Conservation (phyloP, 2,113 vertebrate species). For the Elephantulus edwardii region DNA sequence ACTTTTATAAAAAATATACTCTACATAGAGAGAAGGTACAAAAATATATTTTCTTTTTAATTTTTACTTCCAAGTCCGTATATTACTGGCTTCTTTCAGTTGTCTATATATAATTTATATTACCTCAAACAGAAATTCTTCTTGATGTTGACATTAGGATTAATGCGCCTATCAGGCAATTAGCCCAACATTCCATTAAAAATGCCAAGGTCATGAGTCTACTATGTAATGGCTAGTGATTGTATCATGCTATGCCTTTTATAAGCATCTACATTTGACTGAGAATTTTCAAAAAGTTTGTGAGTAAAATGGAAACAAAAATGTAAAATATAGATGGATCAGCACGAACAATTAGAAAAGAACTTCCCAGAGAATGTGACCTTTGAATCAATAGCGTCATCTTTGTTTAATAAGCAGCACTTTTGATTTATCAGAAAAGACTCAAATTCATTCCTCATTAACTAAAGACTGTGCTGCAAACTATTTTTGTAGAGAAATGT, state of each 20-base stretch:
- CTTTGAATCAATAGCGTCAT: slow-evolving; percentile 69
- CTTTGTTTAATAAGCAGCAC: slow-evolving; percentile 69
- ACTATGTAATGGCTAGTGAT: slow-evolving; percentile 18
- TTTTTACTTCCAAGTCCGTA: slow-evolving; percentile 29
- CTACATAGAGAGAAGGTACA: not conserved
- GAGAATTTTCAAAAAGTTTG: slow-evolving; percentile 4
- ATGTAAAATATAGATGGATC: slow-evolving; percentile 51
- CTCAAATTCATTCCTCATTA: slow-evolving; percentile 66
- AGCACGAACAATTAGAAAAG: slow-evolving; percentile 48
- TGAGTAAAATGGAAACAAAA: slow-evolving; percentile 39
- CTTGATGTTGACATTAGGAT: slow-evolving; percentile 51
- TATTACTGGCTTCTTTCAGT: not conserved
- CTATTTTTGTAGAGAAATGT: slow-evolving; percentile 63
- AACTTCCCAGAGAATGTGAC: slow-evolving; percentile 23
- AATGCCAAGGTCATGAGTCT: slow-evolving; percentile 37
- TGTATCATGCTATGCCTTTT: not conserved
- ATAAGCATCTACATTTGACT: not conserved
- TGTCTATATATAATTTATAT: slow-evolving; percentile 55
- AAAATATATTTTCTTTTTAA: slow-evolving; percentile 8
- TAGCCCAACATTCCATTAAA: slow-evolving; percentile 46
- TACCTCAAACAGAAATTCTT: slow-evolving; percentile 51
- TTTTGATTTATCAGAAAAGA: slow-evolving; percentile 65
- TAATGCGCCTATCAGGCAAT: slow-evolving; percentile 30
- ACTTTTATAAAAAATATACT: not conserved
- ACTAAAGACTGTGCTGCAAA: slow-evolving; percentile 32